Conservation (phyloP, 2,113 vertebrate species). For the Hyperopisus bebe region DNA sequence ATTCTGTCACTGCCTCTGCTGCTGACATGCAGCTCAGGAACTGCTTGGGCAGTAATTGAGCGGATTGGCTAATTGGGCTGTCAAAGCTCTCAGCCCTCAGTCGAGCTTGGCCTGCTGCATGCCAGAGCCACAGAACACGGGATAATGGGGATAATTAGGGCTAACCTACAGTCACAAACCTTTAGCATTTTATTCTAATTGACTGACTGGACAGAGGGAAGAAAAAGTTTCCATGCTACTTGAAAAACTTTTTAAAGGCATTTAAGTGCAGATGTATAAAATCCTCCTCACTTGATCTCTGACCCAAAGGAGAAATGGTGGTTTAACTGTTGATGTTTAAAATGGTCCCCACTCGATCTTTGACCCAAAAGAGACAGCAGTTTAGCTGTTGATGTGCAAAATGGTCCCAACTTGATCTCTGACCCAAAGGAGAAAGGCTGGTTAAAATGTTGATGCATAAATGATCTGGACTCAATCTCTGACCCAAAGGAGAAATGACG, state of each 20-base stretch:
- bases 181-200: conserved; percentile 1
- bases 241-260: neutral
- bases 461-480: neutral
- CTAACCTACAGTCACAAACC: neutral
- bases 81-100: neutral
- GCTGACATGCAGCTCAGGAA: neutral
- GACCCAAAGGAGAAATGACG: neutral
- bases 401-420: neutral
- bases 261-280: neutral
- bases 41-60: neutral
- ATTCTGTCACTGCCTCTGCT: conserved; percentile 1
- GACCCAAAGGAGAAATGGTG: neutral
- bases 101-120: neutral
- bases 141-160: conserved; percentile 12
- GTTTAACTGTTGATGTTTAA: neutral
- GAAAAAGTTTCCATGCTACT: neutral
- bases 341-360: neutral
- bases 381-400: neutral
- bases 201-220: neutral
- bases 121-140: neutral
- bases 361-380: neutral
- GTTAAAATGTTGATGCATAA: neutral
- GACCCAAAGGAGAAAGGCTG: neutral
- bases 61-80: conserved; percentile 1
- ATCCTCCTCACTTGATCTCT: conserved; percentile 8